phyloP scores from a whole-genome alignment of 2,113 vertebrate genomes.

The Hyaena hyaena region DNA sequence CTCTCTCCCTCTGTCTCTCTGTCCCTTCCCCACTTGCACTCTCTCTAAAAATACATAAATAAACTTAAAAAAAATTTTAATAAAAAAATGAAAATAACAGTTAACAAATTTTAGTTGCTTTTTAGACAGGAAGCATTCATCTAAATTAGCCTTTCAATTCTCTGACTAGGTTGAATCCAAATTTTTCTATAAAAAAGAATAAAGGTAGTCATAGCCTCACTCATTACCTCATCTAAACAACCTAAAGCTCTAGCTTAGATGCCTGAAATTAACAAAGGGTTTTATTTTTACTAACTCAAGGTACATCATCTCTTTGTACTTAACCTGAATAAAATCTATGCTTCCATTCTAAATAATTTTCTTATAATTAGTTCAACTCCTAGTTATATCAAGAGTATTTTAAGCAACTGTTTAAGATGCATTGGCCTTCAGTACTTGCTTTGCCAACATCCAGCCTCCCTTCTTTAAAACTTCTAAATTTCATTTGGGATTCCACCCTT shows the following conservation, averaged over 20 bases:
- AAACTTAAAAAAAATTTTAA: too few relatives aligned
- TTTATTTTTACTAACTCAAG: neutral
- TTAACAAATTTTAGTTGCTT: neutral
- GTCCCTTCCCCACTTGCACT: too few relatives aligned
- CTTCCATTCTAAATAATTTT: neutral
- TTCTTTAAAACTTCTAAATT: neutral
- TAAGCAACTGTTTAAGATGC: neutral
- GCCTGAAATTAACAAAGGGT: neutral
- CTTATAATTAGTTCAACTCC: neutral
- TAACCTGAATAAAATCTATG: neutral
- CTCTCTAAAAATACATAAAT: too few relatives aligned
- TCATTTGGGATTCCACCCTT: neutral
- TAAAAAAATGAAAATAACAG: neutral
- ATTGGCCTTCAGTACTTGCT: neutral
- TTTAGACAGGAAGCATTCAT: neutral
- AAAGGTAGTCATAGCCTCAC: neutral
- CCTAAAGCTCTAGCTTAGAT: neutral
- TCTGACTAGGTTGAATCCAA: neutral
- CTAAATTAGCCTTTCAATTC: neutral
- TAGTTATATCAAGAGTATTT: neutral
- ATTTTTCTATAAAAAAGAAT: constrained; percentile 9
- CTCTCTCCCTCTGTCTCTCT: too few relatives aligned
- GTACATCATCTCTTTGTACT: neutral
- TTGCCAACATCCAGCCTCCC: neutral
- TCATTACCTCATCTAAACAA: neutral